Evolutionary conservation across 2,888 invertebrate genomes (phyloP), one percentile per base, ranked within the genome.

Genomic region (Melipona beecheii): DNA sequence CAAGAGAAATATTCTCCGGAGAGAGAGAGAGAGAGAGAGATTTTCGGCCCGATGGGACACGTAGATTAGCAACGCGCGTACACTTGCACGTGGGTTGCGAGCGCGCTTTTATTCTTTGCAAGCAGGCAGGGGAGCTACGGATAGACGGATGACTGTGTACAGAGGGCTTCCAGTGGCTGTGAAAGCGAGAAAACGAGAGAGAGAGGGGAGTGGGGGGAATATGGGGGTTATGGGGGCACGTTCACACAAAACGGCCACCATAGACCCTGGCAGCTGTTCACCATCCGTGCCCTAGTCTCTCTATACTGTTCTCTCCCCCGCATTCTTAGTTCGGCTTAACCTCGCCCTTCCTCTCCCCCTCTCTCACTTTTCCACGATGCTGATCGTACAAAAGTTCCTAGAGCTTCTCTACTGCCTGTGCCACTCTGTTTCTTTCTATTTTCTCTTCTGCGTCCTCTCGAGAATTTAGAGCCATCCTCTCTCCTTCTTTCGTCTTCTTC

Each of bases 281-380:
- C 92, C 92, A 93, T 92, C 91, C 92, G 91, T 92, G 92, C 90
- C 91, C 91, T 91, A 91, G 92, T 92, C 89, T 92, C 89, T 89
- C 86, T 82, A 84, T 78, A 74, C 76, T 82, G 69, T 83, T 78
- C 86, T 90, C 92, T 92, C 92, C 91, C 93, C 93, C 93, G 92
- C 93, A 93, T 93, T 93, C 93, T 92, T 90, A 83, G 83, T 83
- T 86, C 85, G 85, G 86, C 81, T 90, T 86, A 87, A 85, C 90
- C 86, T 86, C 87, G 84, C 83, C 86, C 88, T 86, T 88, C 78
- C 79, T 71, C 83, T 52, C 50, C 52, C 31, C 64, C 50, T 2
- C 54, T 58, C 58, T 24, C 3, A 13, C 24, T 2, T 60, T 64
- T 60, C 77, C 68, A 43, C 24, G 68, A n/a, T 77, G 66, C 62